These are phyloP conservation scores for Trigoniulus corallinus DNA, from an alignment of 1,140 invertebrate genomes.

Conservation along the genomic window DNA sequence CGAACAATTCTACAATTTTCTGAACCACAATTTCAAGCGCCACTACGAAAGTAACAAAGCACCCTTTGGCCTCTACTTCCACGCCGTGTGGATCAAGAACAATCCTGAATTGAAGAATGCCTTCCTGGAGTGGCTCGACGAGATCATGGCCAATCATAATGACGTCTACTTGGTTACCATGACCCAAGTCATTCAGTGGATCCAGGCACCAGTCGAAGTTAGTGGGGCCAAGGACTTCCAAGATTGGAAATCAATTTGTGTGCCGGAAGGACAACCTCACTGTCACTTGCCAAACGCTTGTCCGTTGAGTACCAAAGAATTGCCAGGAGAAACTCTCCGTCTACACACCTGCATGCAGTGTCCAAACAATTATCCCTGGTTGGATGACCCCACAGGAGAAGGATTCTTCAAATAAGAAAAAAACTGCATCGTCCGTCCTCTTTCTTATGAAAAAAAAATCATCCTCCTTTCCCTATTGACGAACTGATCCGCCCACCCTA, in stretches of 20 bases:
- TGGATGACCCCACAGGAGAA: constrained; percentile 84
- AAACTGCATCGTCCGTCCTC: too few species aligned
- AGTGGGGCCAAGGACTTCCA: constrained; percentile 72
- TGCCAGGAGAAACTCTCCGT: constrained; percentile 77
- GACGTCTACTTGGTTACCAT: constrained; percentile 26
- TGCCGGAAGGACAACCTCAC: constrained; percentile 80
- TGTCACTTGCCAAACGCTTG: constrained; percentile 82
- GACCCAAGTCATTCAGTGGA: constrained; percentile 26
- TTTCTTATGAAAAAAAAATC: too few species aligned
- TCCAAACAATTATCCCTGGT: constrained; percentile 88
- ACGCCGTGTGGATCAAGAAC: constrained; percentile 22
- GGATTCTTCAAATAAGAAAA: constrained; percentile 54
- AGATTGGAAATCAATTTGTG: constrained; percentile 90
- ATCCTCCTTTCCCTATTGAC: too few species aligned
- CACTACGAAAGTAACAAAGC: constrained; percentile 24
- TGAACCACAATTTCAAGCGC: constrained; percentile 22
- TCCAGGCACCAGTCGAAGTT: constrained; percentile 50
- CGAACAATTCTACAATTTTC: constrained; percentile 19
- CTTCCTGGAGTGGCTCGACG: constrained; percentile 22
- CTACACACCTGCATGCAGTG: constrained; percentile 90
- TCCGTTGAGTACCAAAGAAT: constrained; percentile 68
- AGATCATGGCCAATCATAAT: constrained; percentile 17
- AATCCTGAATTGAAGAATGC: constrained; percentile 16
- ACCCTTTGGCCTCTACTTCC: constrained; percentile 22
- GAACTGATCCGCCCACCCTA: too few species aligned